These are phyloP conservation scores for Pinctada fucata DNA, from an alignment of 2,888 invertebrate genomes.

Conservation along the genomic window DNA sequence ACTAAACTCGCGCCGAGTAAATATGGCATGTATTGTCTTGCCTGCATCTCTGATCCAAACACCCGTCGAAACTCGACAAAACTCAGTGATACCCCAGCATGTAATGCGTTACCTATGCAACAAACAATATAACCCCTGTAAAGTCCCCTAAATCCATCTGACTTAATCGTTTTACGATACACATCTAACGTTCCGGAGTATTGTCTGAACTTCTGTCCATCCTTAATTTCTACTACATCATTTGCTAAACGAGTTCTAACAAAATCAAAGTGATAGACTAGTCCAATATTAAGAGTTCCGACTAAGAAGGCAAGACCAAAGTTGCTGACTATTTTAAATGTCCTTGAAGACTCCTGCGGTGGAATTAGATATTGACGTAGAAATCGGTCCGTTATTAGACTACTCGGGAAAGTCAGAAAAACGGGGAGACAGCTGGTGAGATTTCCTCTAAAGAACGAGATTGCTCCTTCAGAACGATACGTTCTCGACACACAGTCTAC, in stretches of 20 bases:
- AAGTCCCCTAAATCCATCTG: neutral
- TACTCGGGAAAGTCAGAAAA: neutral
- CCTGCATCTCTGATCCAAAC: neutral
- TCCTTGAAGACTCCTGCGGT: neutral
- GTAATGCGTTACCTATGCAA: neutral
- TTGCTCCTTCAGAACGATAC: neutral
- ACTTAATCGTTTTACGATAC: neutral
- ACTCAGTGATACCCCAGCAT: neutral
- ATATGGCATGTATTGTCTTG: neutral
- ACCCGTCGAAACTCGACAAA: neutral
- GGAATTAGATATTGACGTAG: neutral
- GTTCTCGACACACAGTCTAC: neutral
- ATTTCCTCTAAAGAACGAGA: neutral
- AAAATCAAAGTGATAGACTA: neutral
- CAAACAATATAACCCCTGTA: neutral
- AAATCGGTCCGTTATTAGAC: neutral
- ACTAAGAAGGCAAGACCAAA: neutral
- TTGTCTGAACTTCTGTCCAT: neutral
- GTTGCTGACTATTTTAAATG: neutral
- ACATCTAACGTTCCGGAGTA: neutral
- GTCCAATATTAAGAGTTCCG: neutral
- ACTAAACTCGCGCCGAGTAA: neutral
- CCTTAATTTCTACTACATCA: neutral
- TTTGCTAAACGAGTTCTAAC: neutral
- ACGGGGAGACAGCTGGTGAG: neutral